These are phyloP conservation scores for Periphyllus acericola DNA, from an alignment of 2,888 invertebrate species.

Conservation along the genomic window DNA sequence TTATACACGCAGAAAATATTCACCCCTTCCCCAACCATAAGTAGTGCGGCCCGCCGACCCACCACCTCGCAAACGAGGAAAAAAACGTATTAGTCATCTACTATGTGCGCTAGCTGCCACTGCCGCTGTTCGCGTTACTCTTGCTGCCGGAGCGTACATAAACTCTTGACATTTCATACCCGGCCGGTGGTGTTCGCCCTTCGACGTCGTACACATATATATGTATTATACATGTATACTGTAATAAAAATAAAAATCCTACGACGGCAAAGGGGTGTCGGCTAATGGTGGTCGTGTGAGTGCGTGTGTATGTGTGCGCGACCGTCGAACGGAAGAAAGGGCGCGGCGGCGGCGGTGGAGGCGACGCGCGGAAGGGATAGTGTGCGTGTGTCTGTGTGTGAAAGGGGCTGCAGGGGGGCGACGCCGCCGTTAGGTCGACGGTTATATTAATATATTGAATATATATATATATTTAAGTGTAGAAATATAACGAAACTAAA, in stretches of 20 bases:
- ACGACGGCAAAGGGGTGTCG: background rate
- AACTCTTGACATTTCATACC: constrained; percentile 50
- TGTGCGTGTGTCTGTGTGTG: constrained; percentile 13
- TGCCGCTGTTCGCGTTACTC: background rate
- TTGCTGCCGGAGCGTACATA: background rate
- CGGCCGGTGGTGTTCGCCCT: constrained; percentile 13
- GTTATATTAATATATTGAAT: constrained; percentile 5
- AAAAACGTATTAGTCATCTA: constrained; percentile 30
- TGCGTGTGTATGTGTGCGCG: background rate
- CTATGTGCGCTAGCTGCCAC: background rate
- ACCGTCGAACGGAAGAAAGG: constrained; percentile 40
- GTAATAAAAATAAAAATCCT: constrained; percentile 27
- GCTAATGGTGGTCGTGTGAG: background rate
- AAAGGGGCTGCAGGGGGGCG: constrained; percentile 7
- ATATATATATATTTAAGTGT: background rate
- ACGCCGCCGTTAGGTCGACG: background rate
- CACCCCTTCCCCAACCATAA: background rate
- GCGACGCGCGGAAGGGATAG: constrained; percentile 40
- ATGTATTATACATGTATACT: background rate
- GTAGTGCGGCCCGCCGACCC: too few species aligned
- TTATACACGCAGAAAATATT: background rate
- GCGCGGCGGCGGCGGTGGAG: constrained; percentile 38
- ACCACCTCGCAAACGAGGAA: background rate
- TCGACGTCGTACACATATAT: background rate
- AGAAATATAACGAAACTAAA: background rate